Percentiles rank a stretch among this genome's conserved stretches.
These are phyloP conservation scores for Ptychodera flava DNA, from an alignment of 35 echinoderm and acorn worm species.

Conservation along the genomic window DNA sequence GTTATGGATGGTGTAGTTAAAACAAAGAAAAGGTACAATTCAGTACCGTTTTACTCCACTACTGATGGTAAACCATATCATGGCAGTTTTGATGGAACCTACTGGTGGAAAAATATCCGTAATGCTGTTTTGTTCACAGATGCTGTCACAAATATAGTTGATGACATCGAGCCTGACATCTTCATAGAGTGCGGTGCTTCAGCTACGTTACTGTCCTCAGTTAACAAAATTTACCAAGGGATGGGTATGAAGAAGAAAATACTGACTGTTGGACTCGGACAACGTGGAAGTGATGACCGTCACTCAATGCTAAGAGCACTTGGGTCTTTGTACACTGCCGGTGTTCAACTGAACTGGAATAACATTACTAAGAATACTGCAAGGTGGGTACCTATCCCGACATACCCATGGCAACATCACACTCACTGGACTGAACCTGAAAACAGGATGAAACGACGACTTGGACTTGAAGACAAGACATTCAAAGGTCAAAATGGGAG, in stretches of 20 bases:
- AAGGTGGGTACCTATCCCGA: too few relatives aligned
- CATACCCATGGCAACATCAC: slow-evolving; percentile 87
- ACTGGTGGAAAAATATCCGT: slow-evolving; percentile 93
- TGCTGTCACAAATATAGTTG: slow-evolving; percentile 59
- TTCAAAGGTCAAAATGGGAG: slow-evolving; percentile 75
- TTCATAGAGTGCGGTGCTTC: slow-evolving; percentile 76
- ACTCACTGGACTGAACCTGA: slow-evolving; percentile 64
- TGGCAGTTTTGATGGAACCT: slow-evolving; percentile 64
- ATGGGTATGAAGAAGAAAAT: slow-evolving; percentile 25
- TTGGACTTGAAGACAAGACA: slow-evolving; percentile 73
- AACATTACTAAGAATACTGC: slow-evolving; percentile 51
- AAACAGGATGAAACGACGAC: slow-evolving; percentile 53
- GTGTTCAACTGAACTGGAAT: slow-evolving; percentile 57
- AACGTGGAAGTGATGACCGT: slow-evolving; percentile 62
- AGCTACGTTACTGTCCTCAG: slow-evolving; percentile 56
- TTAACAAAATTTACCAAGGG: slow-evolving; percentile 59
- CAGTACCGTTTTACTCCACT: slow-evolving; percentile 67
- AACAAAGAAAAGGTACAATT: slow-evolving; percentile 27
- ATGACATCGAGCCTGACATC: slow-evolving; percentile 35
- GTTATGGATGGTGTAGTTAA: slow-evolving; percentile 59
- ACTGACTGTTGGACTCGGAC: slow-evolving; percentile 40
- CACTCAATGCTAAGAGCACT: slow-evolving; percentile 39
- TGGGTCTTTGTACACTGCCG: slow-evolving; percentile 37
- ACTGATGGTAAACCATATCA: slow-evolving; percentile 56
- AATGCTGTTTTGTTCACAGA: slow-evolving; percentile 63